Base-by-base conservation (phyloP, 2,797 vertebrate species). In the Semotilus atromaculatus region DNA sequence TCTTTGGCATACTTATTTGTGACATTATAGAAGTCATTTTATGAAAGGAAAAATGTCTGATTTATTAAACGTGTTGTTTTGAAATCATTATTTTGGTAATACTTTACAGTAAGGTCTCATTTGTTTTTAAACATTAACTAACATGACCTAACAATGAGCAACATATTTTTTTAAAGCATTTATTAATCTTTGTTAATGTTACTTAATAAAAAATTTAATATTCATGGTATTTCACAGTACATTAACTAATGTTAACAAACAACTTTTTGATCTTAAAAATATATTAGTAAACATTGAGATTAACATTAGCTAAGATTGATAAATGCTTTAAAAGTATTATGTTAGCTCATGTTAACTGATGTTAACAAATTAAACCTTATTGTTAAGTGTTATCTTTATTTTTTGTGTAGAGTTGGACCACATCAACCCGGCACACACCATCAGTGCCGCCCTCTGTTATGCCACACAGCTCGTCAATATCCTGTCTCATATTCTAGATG, bases 391-490 rank as follows among this genome's bases (percentile, higher is more conserved):
- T 64, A 7, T 3, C 13, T 64, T 21, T 64, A 16, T 31, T 48
- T 21, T 66, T 19, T 38, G 3, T 66, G 8, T 70, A 99, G 98
- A 99, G 85, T 92, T 96, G 95, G 98, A 99, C 87, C 97, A 98
- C 74, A 97, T 96, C 76, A 99, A 98, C 91, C 98, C 98, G 0
- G 97, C 97, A 2, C 94, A 99, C 88, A 99, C 97, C 87, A 97
- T 99, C 93, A 99, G 97, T 26, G 98, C 98, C 4, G 98, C 97
- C 0, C 91, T 99, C 75, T 99, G 98, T 93, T 99, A 98, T 80
- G 94, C 97, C 85, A 98, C 97, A 1, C 98, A 99, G 92, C 96
- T 99, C 0, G 93, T 95, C 91, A 97, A 96, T 93, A 98, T 97
- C 88, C 91, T 99, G 88, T 99, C 98, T 73, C 97, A 98, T 90